phyloP scores from a whole-genome alignment of 2,797 vertebrate species.

The Anguilla marmorata region DNA sequence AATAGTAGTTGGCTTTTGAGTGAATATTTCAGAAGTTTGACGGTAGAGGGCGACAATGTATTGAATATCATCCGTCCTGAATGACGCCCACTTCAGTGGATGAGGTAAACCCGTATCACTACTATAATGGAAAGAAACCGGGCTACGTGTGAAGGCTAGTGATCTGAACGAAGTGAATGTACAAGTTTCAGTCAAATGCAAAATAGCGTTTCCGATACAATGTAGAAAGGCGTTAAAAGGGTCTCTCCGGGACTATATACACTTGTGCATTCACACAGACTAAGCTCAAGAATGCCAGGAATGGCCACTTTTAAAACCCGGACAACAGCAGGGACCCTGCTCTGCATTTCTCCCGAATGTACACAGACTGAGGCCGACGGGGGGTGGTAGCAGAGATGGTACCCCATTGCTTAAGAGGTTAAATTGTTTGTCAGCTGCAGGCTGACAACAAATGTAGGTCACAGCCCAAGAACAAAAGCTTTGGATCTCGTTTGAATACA shows the following conservation, averaged over 20 bases:
- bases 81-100: not conserved
- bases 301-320: not conserved
- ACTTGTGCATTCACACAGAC: slow-evolving; percentile 2
- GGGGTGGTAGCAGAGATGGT: not conserved
- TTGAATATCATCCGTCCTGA: not conserved
- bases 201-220: not conserved
- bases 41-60: slow-evolving; percentile 28
- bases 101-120: not conserved
- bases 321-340: not conserved
- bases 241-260: not conserved
- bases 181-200: not conserved
- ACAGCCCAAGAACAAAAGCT: slow-evolving; percentile 10
- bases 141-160: not conserved
- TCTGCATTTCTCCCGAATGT: not conserved
- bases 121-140: not conserved
- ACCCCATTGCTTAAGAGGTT: slow-evolving; percentile 9
- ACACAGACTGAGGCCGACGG: not conserved
- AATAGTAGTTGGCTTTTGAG: not conserved
- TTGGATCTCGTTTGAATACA: not conserved
- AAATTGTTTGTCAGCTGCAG: not conserved
- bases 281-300: slow-evolving; percentile 16
- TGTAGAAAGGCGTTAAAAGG: not conserved
- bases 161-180: not conserved
- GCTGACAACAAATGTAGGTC: slow-evolving; percentile 14
- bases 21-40: not conserved